phyloP scores from a whole-genome alignment of 2,113 vertebrate genomes.

The Oceanodroma tethys region DNA sequence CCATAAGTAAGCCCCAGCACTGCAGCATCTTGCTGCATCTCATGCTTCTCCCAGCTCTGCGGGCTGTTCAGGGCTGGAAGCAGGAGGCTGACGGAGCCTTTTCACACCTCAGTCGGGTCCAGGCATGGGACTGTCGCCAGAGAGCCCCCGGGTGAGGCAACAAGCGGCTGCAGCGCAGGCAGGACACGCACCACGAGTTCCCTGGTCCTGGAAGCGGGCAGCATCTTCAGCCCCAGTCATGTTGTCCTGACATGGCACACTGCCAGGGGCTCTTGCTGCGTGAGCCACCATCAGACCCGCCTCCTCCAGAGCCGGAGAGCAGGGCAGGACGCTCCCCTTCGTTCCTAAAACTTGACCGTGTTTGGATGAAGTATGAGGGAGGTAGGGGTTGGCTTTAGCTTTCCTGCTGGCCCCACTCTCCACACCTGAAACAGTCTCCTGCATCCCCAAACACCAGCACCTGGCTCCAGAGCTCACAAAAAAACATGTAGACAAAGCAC shows the following conservation, averaged over 20 bases:
- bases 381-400: neutral
- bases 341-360: neutral
- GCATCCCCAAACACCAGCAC: accelerated
- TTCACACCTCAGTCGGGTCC: neutral
- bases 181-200: neutral
- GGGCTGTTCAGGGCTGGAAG: too few relatives aligned
- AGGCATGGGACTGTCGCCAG: neutral
- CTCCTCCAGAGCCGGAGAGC: neutral
- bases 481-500: accelerated
- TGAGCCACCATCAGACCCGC: neutral
- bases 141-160: neutral
- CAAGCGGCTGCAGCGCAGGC: neutral
- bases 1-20: accelerated
- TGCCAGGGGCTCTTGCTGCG: neutral
- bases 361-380: neutral
- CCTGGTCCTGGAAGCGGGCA: neutral
- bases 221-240: accelerated
- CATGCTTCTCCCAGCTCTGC: neutral
- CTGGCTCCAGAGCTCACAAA: neutral
- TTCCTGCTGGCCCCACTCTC: neutral
- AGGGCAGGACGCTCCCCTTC: neutral
- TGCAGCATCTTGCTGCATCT: neutral
- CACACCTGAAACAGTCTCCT: neutral
- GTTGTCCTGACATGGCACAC: accelerated
- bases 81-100: neutral